Evolutionary conservation across 2,797 vertebrate genomes (phyloP).

Genomic region (Peromyscus melanophrys): DNA sequence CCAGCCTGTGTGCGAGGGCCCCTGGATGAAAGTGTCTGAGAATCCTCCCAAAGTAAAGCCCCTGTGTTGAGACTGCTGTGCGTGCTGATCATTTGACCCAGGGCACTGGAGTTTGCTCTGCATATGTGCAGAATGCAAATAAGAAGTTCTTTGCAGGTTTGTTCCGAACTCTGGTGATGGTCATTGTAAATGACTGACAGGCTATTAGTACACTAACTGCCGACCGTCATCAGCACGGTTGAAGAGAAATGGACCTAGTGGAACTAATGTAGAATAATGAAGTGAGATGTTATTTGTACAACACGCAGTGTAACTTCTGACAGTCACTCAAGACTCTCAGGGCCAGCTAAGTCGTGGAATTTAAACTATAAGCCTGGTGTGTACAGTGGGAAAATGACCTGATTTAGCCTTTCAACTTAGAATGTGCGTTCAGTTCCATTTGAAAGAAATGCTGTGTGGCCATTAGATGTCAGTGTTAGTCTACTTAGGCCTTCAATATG

Average conservation of each 20-base stretch:
- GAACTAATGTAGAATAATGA: constrained; percentile 85
- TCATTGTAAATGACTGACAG: constrained; percentile 89
- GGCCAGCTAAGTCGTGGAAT: constrained; percentile 41
- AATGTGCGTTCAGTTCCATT: constrained; percentile 77
- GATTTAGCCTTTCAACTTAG: constrained; percentile 79
- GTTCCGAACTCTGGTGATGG: constrained; percentile 86
- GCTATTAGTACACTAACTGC: constrained; percentile 85
- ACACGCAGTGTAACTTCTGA: constrained; percentile 66
- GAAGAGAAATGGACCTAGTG: constrained; percentile 84
- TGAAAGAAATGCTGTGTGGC: constrained; percentile 84
- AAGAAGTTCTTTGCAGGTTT: constrained; percentile 82
- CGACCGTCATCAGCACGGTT: constrained; percentile 86
- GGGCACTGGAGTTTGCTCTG: constrained; percentile 82
- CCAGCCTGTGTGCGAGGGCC: constrained; percentile 69
- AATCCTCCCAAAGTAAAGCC: constrained; percentile 84
- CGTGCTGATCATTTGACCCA: constrained; percentile 85
- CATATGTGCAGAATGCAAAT: constrained; percentile 84
- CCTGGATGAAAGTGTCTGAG: constrained; percentile 82
- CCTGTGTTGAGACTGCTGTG: constrained; percentile 61
- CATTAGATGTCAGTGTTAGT: constrained; percentile 87
- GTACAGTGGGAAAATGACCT: constrained; percentile 74
- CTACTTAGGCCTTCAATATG: constrained; percentile 72
- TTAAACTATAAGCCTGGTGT: constrained; percentile 78
- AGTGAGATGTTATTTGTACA: constrained; percentile 86
- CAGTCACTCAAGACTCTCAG: constrained; percentile 65